Evolutionary conservation across 2,888 invertebrate genomes (phyloP).

Genomic region (Neocrepidodera transversa): DNA sequence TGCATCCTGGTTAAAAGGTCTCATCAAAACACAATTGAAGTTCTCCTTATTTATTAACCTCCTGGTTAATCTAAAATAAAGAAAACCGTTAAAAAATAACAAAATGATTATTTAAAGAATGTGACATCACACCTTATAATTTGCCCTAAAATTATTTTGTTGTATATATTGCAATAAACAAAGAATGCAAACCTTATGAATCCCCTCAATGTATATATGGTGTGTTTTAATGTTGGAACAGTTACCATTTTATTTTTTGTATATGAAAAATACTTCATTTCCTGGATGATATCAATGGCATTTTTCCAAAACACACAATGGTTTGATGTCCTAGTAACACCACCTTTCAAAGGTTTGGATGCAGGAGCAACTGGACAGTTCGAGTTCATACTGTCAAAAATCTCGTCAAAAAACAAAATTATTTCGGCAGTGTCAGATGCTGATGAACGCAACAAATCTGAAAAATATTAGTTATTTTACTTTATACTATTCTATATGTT

Average conservation of each 20-base stretch:
- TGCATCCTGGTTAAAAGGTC: slow-evolving; percentile 36
- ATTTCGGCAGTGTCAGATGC: too few species aligned
- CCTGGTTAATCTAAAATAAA: slow-evolving; percentile 3
- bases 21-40: too few species aligned
- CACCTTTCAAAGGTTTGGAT: not conserved
- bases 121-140: not conserved
- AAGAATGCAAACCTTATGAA: too few species aligned
- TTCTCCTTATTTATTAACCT: slow-evolving; percentile 19
- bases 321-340: not conserved
- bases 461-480: too few species aligned
- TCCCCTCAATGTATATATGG: slow-evolving; percentile 28
- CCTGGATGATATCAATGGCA: not conserved
- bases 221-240: slow-evolving; percentile 21
- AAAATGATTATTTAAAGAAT: not conserved
- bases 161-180: slow-evolving; percentile 27
- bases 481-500: not conserved
- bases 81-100: not conserved
- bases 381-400: slow-evolving; percentile 35
- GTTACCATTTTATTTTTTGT: slow-evolving; percentile 4
- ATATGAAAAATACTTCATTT: slow-evolving; percentile 8
- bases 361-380: not conserved
- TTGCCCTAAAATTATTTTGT: not conserved
- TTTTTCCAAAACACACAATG: slow-evolving; percentile 3
- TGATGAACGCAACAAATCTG: too few species aligned
- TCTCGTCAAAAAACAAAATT: slow-evolving; percentile 33